Conservation (phyloP, 2,113 vertebrate genomes). For the Pygoscelis antarcticus region DNA sequence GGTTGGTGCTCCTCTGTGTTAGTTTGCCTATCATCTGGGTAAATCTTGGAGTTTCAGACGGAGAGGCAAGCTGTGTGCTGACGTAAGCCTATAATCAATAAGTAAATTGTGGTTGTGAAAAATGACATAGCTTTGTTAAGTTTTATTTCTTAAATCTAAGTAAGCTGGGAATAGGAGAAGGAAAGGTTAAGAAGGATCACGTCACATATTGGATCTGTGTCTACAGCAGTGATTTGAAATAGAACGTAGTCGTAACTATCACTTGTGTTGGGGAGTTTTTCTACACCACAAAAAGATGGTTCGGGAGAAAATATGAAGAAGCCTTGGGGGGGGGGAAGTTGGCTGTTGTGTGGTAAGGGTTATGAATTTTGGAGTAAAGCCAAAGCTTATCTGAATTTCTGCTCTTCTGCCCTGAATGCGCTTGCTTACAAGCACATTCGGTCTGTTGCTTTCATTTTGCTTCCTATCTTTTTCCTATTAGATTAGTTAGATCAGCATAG, state of each 20-base stretch:
- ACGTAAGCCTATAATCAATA: background rate
- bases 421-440: background rate
- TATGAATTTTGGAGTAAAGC: background rate
- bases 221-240: background rate
- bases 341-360: background rate
- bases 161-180: background rate
- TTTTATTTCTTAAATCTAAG: background rate
- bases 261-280: background rate
- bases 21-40: background rate
- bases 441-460: background rate
- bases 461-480: background rate
- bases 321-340: background rate
- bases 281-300: background rate
- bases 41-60: background rate
- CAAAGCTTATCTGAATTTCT: background rate
- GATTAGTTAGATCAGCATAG: background rate
- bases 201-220: fast-evolving
- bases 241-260: background rate
- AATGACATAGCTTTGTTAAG: background rate
- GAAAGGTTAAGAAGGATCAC: background rate
- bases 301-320: background rate
- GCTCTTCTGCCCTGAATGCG: background rate
- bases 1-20: background rate
- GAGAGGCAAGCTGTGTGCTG: background rate
- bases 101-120: background rate